Percentiles rank a stretch among this genome's conserved stretches.
phyloP scores from a whole-genome alignment of 2,113 vertebrate genomes.

The Stegostoma tigrinum region DNA sequence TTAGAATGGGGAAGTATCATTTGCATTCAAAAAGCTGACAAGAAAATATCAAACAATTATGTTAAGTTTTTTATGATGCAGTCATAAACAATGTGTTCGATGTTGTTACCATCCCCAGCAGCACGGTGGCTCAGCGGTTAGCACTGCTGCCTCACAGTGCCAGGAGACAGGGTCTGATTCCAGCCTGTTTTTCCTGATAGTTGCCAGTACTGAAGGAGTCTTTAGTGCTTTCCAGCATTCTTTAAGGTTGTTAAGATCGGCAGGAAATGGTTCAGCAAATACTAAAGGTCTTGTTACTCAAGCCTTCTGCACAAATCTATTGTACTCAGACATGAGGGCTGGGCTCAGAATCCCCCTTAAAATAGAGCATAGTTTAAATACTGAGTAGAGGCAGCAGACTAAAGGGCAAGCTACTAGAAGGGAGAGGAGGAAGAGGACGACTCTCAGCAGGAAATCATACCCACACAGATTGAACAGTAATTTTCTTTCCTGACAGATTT shows the following conservation, averaged over 20 bases:
- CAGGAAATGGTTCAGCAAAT: not conserved
- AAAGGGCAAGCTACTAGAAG: not conserved
- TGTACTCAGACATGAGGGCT: not conserved
- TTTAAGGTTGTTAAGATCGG: not conserved
- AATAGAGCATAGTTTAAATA: not conserved
- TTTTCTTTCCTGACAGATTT: not conserved
- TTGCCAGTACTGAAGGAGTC: not conserved
- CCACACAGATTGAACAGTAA: not conserved
- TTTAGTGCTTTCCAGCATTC: not conserved
- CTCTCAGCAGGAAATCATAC: not conserved
- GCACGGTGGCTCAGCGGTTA: no score
- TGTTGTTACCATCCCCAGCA: not conserved
- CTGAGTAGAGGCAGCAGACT: not conserved
- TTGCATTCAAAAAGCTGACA: not conserved
- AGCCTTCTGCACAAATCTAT: not conserved
- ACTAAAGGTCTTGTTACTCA: not conserved
- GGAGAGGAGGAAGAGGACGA: not conserved
- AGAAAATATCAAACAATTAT: not conserved
- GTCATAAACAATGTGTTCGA: not conserved
- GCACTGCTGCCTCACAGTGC: no score
- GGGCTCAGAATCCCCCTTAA: not conserved
- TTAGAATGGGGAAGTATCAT: not conserved
- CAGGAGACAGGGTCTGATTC: no score
- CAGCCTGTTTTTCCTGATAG: not conserved
- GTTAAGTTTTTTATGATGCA: not conserved